Base-by-base conservation (phyloP, 1,140 invertebrate genomes). In the Drusus annulatus region DNA sequence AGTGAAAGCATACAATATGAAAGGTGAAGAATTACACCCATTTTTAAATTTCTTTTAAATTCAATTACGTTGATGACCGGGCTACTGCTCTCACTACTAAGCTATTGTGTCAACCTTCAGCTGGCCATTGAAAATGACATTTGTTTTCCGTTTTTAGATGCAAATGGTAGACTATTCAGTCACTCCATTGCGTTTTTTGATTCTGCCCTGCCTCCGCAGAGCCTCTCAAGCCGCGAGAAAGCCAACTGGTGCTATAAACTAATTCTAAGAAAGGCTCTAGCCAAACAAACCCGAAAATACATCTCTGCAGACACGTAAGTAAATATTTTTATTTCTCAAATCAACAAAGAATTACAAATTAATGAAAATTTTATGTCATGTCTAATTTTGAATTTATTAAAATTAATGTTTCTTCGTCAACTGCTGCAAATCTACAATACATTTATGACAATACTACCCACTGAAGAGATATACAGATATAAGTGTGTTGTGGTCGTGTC, bases 141-240 rank as follows among this genome's bases (percentile, higher is more conserved):
- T 3, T 45, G 8, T 45, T 45, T 31, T 19, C 69, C 36, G 81
- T 80, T 80, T 21, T 83, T 79, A 79, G 78, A 84, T 83, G 78
- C 73, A 36, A 80, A 54, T 50, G 62, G 51, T 5, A 83, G 84
- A 31, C 80, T 58, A 5, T 88, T 87, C 80, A 90, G 5, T 52
- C 81, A 80, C 60, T 69, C 87, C 79, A 81, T 90, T 69, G 84
- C 89, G 45, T 91, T 87, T 76, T 81, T 91, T 13, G 88, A 91
- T 80, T 89, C 90, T 82, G 84, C 86, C 52, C 81, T 89, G 52
- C 88, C 89, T 50, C 81, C 86, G 63, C 76, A 63, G 45, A 74
- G 75, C 25, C 84, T 84, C n/a, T 88, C 82, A 52, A 23, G 83
- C 52, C 19, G 84, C 1, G 81, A 90, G 81, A 88, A 89, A 74